Percentiles rank a stretch among this genome's conserved stretches.
Conservation (phyloP, 2,797 vertebrate species). For the Pseudochirops cupreus region DNA sequence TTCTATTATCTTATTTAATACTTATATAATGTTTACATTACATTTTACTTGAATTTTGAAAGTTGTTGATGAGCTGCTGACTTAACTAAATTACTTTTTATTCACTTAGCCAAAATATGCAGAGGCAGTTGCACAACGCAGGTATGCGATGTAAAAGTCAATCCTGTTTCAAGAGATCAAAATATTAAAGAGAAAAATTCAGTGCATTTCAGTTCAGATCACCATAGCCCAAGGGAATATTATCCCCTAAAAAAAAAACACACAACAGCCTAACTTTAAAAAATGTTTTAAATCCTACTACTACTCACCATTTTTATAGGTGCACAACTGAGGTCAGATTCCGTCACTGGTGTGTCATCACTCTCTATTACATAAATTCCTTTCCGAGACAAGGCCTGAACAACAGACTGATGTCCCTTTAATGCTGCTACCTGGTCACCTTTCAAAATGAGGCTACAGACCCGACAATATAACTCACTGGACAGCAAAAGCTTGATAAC, state of each 20-base stretch:
- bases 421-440: conserved; percentile 95
- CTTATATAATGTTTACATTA: conserved; percentile 7
- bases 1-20: background rate
- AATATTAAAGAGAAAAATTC: conserved; percentile 10
- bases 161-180: conserved; percentile 8
- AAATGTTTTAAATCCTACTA: background rate
- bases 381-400: conserved; percentile 96
- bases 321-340: conserved; percentile 90
- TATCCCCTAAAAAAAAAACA: background rate
- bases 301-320: conserved; percentile 99
- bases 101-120: conserved; percentile 7
- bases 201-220: background rate
- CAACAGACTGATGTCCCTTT: conserved; percentile 95
- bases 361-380: conserved; percentile 98
- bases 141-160: background rate
- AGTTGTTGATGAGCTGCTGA: background rate
- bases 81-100: conserved; percentile 13
- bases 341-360: conserved; percentile 94
- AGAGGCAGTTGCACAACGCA: background rate
- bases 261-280: background rate
- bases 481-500: conserved; percentile 95
- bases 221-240: background rate
- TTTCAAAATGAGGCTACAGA: conserved; percentile 97
- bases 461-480: conserved; percentile 96
- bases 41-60: conserved; percentile 4